These are phyloP conservation scores for Chiroxiphia lanceolata DNA, from an alignment of 2,797 vertebrate species.

Conservation along the genomic window DNA sequence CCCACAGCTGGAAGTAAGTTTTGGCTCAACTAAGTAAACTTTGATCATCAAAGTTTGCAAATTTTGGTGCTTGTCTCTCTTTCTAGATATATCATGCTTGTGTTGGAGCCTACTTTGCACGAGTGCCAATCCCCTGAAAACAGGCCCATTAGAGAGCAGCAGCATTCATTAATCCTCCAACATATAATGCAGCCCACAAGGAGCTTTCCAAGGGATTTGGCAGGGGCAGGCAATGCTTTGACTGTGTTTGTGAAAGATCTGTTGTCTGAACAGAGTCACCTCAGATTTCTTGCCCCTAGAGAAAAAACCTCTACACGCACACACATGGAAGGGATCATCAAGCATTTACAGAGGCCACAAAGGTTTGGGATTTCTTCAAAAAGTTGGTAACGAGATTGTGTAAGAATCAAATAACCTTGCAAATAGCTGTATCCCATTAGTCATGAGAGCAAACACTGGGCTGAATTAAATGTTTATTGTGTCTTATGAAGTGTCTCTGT, in stretches of 20 bases:
- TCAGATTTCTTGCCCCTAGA: neutral
- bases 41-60: neutral
- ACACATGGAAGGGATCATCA: neutral
- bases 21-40: neutral
- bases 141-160: neutral
- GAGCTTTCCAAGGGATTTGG: constrained; percentile 36
- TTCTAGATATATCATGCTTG: neutral
- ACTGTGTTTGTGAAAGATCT: constrained; percentile 10
- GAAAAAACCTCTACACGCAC: neutral
- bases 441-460: neutral
- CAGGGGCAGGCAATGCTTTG: neutral
- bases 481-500: constrained; percentile 37
- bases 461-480: constrained; percentile 48
- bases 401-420: constrained; percentile 20
- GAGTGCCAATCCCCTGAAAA: neutral
- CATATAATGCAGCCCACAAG: neutral
- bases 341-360: constrained; percentile 7
- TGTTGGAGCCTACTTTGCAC: neutral
- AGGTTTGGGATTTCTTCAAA: constrained; percentile 42
- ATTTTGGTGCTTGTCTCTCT: neutral
- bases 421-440: constrained; percentile 37
- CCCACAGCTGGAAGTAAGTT: neutral
- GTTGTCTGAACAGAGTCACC: neutral
- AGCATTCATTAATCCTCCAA: neutral
- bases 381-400: constrained; percentile 5